Percentiles rank a stretch among this genome's conserved stretches.
Conservation (phyloP, 2,113 vertebrate genomes). For the Mesocricetus auratus region DNA sequence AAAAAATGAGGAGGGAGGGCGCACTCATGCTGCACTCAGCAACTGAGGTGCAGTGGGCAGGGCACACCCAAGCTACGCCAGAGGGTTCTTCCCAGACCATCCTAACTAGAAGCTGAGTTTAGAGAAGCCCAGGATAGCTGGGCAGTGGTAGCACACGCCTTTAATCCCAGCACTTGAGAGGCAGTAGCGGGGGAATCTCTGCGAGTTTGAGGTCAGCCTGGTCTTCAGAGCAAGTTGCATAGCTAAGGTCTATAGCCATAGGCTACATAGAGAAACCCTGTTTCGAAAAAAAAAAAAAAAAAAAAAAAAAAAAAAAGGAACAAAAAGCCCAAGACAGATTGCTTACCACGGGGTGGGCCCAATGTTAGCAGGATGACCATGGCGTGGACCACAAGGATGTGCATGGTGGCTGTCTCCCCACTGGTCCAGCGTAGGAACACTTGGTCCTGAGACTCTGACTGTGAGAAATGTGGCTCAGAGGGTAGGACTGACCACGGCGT, state of each 20-base stretch:
- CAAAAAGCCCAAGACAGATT: background rate
- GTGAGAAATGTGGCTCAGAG: background rate
- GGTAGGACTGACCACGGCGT: background rate
- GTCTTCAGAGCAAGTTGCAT: background rate
- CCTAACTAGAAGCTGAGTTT: background rate
- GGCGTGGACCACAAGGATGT: slow-evolving; percentile 98
- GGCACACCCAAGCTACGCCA: rapidly evolving
- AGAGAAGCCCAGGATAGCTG: background rate
- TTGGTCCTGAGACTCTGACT: slow-evolving; percentile 99
- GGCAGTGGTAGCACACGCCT: background rate
- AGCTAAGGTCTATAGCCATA: background rate
- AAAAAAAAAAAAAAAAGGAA: background rate
- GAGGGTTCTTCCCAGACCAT: background rate
- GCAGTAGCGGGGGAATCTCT: background rate
- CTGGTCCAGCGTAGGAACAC: slow-evolving; percentile 98
- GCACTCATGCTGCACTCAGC: background rate
- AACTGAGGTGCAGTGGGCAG: background rate
- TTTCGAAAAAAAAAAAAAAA: background rate
- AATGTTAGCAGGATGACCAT: slow-evolving; percentile 98
- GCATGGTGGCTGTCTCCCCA: slow-evolving; percentile 98
- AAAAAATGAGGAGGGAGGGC: background rate
- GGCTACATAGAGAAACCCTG: background rate
- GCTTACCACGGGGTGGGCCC: slow-evolving; percentile 94
- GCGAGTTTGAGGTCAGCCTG: background rate
- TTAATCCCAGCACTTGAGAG: background rate